Evolutionary conservation across 2,113 vertebrate genomes (phyloP).

Genomic region (Lepus timidus): DNA sequence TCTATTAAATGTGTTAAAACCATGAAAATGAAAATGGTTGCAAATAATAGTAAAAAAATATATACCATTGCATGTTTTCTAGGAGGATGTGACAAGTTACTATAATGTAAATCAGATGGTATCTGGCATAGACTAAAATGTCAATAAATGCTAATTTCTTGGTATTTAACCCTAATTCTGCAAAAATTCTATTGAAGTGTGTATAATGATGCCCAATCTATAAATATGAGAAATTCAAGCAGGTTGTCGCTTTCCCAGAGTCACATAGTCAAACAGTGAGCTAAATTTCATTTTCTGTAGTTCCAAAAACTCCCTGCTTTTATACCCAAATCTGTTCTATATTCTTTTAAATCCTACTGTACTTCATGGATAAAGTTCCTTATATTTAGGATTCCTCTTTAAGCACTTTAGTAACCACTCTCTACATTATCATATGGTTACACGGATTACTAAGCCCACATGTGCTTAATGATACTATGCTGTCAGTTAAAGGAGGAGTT

Average conservation of each 20-base stretch:
- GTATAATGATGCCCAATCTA: background rate
- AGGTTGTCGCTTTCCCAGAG: background rate
- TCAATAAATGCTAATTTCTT: background rate
- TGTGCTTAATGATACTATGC: background rate
- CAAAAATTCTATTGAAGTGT: background rate
- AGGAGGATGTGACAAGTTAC: background rate
- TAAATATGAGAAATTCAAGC: background rate
- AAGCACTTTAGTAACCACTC: background rate
- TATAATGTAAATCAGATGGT: background rate
- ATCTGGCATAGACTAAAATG: background rate
- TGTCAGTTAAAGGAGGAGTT: background rate
- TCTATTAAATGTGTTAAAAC: background rate
- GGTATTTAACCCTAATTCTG: background rate
- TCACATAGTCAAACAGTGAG: constrained; percentile 1
- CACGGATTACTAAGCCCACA: background rate
- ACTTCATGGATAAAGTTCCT: background rate
- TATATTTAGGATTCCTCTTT: background rate
- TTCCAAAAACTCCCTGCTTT: background rate
- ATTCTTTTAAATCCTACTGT: background rate
- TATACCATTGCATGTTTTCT: background rate
- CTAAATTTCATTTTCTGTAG: background rate
- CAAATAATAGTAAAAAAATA: background rate
- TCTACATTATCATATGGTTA: background rate
- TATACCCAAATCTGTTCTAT: background rate
- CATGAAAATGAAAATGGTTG: background rate